Evolutionary conservation across 2,113 vertebrate genomes (phyloP), one percentile per base, ranked within the genome.

Genomic region (Brachyhypopomus gauderio): DNA sequence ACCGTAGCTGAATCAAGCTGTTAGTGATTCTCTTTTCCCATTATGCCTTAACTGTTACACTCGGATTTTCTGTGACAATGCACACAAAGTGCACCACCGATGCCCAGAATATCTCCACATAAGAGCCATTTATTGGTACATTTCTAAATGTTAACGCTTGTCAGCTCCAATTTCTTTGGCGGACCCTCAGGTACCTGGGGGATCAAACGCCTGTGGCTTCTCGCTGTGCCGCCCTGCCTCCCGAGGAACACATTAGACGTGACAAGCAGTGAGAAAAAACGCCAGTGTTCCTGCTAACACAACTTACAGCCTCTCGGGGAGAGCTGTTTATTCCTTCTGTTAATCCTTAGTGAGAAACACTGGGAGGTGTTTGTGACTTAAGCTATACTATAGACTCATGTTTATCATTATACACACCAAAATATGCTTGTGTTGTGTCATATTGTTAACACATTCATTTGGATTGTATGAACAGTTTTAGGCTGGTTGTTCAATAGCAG

Each of bases 61-160:
- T 41, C 30, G 12, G 20, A 58, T 58, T 70, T 70, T 79, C 72
- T 66, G 55, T 30, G 66, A 82, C 80, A 80, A 77, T 36, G 45
- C 67, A 79, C 22, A 23, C 78, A 73, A 55, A 63, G 62, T 85
- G 76, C 85, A 79, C 87, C 87, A 86, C 84, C 89, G 83, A 87
- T 91, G 90, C 87, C 83, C 88, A 89, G 84, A 91, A 90, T 89
- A 92, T 90, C 87, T 89, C 80, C 82, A 89, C 84, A 91, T 92
- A 89, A 92, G 90, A 87, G 88, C 88, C 87, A 90, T 92, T 93
- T 93, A 92, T 92, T 91, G 91, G 88, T 93, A 93, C 93, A 94
- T 95, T 94, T 95, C 90, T 94, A 92, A 93, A 94, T 92, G 93
- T 93, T 94, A 95, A 94, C 92, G 93, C 92, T 94, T 96, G 94